Evolutionary conservation across 1,140 invertebrate species (phyloP).

Genomic region (Meloidogyne exigua): DNA sequence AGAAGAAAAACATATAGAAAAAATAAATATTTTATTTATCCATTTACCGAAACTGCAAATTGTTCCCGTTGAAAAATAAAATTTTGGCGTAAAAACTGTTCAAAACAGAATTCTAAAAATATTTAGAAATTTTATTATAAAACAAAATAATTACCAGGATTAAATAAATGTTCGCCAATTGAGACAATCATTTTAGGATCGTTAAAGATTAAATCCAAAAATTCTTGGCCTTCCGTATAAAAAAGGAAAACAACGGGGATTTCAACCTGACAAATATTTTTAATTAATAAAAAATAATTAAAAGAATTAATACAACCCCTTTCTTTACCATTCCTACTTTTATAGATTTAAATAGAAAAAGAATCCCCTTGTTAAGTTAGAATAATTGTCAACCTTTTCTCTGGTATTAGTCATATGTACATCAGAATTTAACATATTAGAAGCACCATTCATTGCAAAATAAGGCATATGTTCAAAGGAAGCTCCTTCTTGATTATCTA

Average conservation of each 20-base stretch:
- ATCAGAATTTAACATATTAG: slow-evolving; percentile 70
- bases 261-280: slow-evolving; percentile 70
- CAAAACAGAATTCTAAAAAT: slow-evolving; percentile 27
- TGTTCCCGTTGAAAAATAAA: slow-evolving; percentile 26
- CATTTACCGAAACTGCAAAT: slow-evolving; percentile 13
- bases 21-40: not conserved
- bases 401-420: not conserved
- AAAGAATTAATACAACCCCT: too few species aligned
- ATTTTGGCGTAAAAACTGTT: slow-evolving; percentile 24
- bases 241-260: slow-evolving; percentile 90
- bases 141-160: slow-evolving; percentile 11
- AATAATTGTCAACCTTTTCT: too few species aligned
- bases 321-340: too few species aligned
- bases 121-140: not conserved
- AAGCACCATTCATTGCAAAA: slow-evolving; percentile 88
- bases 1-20: not conserved
- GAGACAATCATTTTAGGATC: slow-evolving; percentile 35
- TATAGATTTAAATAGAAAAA: too few species aligned
- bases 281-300: not conserved
- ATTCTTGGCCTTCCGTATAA: slow-evolving; percentile 73
- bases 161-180: slow-evolving; percentile 23
- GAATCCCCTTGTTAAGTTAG: too few species aligned
- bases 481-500: slow-evolving; percentile 78
- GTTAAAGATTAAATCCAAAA: slow-evolving; percentile 66
- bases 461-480: slow-evolving; percentile 75